Conservation (phyloP, 2,797 vertebrate species). For the Aphelocoma californica region DNA sequence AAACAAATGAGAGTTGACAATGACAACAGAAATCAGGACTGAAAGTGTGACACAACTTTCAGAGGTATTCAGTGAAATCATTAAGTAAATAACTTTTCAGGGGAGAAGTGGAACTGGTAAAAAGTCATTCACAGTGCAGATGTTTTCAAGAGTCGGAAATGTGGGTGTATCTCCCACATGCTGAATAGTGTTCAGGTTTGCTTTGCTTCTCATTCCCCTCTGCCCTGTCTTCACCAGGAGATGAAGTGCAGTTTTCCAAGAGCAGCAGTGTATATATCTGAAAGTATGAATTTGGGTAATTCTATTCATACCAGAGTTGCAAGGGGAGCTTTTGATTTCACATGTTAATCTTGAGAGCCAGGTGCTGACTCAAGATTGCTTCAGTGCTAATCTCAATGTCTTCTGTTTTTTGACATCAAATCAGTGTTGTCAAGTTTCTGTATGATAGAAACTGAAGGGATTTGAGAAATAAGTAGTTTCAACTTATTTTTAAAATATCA, state of each 20-base stretch:
- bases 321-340: not conserved
- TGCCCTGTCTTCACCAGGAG: not conserved
- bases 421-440: not conserved
- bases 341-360: not conserved
- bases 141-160: not conserved
- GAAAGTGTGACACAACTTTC: not conserved
- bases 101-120: not conserved
- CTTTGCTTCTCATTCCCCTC: not conserved
- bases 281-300: not conserved
- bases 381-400: not conserved
- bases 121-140: not conserved
- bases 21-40: not conserved
- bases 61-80: not conserved
- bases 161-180: not conserved
- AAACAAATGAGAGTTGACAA: not conserved
- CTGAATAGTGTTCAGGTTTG: not conserved
- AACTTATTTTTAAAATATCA: not conserved
- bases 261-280: not conserved
- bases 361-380: not conserved
- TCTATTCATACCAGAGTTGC: not conserved
- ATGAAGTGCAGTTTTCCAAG: not conserved
- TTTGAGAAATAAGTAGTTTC: not conserved
- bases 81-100: not conserved
- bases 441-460: not conserved
- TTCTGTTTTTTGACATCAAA: not conserved